These are phyloP conservation scores for Amphilophus citrinellus DNA, from an alignment of 2,113 vertebrate species.

Conservation along the genomic window DNA sequence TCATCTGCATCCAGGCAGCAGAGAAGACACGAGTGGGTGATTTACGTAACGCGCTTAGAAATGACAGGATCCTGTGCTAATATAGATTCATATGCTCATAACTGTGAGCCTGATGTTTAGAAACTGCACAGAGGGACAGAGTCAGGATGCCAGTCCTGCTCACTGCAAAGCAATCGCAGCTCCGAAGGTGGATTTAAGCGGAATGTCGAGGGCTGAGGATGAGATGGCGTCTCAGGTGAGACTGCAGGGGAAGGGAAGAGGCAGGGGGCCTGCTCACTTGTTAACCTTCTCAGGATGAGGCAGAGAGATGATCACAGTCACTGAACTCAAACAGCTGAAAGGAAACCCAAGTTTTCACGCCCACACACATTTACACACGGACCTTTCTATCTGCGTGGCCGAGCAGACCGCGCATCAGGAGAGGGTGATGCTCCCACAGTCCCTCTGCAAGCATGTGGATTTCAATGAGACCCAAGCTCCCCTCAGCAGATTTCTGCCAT, in stretches of 20 bases:
- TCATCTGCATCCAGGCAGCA: constrained; percentile 41
- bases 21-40: constrained; percentile 37
- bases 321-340: constrained; percentile 20
- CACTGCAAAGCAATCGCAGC: constrained; percentile 49
- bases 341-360: not conserved
- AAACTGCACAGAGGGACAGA: constrained; percentile 28
- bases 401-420: constrained; percentile 24
- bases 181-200: constrained; percentile 31
- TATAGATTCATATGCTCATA: constrained; percentile 23
- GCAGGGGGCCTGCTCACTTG: constrained; percentile 23
- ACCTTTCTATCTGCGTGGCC: constrained; percentile 1
- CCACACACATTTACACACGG: not conserved
- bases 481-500: constrained; percentile 28
- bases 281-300: constrained; percentile 45
- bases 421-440: constrained; percentile 31
- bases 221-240: constrained; percentile 16
- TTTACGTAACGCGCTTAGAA: constrained; percentile 44
- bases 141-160: constrained; percentile 5
- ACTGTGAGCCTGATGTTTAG: constrained; percentile 7
- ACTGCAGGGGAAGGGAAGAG: not conserved
- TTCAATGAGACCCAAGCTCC: constrained; percentile 30
- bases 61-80: constrained; percentile 52
- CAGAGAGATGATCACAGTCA: constrained; percentile 16
- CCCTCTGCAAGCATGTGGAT: constrained; percentile 35
- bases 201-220: constrained; percentile 21